phyloP scores from a whole-genome alignment of 2,888 invertebrate genomes.

The Netelia melanura region DNA sequence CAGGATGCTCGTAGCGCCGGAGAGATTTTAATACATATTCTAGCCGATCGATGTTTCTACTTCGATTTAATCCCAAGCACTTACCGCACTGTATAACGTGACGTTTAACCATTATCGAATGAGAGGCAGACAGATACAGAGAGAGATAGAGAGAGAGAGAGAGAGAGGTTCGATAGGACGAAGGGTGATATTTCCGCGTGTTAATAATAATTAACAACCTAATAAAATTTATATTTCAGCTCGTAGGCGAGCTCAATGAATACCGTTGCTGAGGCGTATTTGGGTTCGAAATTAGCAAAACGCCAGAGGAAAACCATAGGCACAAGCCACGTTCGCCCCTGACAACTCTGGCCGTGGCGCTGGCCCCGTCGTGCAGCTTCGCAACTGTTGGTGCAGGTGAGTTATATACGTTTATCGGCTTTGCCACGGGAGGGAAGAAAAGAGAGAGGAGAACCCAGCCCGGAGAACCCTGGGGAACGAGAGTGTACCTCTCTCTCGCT shows the following conservation, averaged over 20 bases:
- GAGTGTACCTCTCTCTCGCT: conserved; percentile 73
- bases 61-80: conserved; percentile 2
- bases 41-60: not conserved
- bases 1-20: not conserved
- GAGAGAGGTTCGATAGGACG: not conserved
- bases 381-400: conserved; percentile 74
- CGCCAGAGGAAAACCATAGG: not conserved
- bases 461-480: conserved; percentile 74
- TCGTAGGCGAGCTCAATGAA: not conserved
- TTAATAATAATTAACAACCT: no score
- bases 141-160: not conserved
- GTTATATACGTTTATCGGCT: conserved; percentile 79
- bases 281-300: not conserved
- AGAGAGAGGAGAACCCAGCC: conserved; percentile 42
- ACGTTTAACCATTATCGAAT: not conserved
- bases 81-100: not conserved
- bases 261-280: not conserved
- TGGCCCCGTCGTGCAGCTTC: conserved; percentile 13
- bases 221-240: not conserved
- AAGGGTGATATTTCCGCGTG: not conserved
- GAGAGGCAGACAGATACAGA: not conserved
- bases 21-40: not conserved
- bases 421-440: conserved; percentile 66
- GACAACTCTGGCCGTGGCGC: conserved; percentile 58
- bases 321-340: conserved; percentile 67